These are phyloP conservation scores for Excalfactoria chinensis DNA, from an alignment of 2,113 vertebrate species.

Conservation along the genomic window DNA sequence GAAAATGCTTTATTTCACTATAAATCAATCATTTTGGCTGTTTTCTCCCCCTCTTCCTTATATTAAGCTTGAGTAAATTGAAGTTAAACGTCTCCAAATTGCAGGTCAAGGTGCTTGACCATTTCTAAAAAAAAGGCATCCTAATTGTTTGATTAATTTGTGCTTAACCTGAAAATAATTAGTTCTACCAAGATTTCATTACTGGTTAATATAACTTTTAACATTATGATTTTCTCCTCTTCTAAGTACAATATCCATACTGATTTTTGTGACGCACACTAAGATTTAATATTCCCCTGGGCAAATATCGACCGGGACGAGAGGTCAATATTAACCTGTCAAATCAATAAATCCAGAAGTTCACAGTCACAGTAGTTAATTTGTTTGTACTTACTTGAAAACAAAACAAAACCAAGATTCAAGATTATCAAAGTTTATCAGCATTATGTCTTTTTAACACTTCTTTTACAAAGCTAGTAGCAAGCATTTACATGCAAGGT, in stretches of 20 bases:
- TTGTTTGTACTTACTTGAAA: neutral
- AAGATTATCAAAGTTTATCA: neutral
- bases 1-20: neutral
- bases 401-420: neutral
- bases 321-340: slow-evolving; percentile 35
- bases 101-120: slow-evolving; percentile 28
- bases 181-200: slow-evolving; percentile 13
- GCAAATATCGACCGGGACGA: slow-evolving; percentile 40
- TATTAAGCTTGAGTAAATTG: slow-evolving; percentile 26
- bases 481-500: neutral
- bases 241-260: neutral
- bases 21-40: neutral
- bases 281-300: slow-evolving; percentile 29
- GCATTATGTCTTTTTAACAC: neutral
- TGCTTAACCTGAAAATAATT: slow-evolving; percentile 67
- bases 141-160: slow-evolving; percentile 51
- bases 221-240: slow-evolving; percentile 1
- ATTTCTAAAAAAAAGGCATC: slow-evolving; percentile 9
- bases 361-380: neutral
- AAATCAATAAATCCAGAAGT: slow-evolving; percentile 35
- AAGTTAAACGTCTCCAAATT: slow-evolving; percentile 10
- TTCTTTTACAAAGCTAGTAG: neutral
- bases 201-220: slow-evolving; percentile 28
- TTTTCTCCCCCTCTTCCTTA: neutral
- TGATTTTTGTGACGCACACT: slow-evolving; percentile 4